Percentiles rank a stretch among this genome's conserved stretches.
These are phyloP conservation scores for Sebastiscus tertius DNA, from an alignment of 2,797 vertebrate genomes.

Conservation along the genomic window DNA sequence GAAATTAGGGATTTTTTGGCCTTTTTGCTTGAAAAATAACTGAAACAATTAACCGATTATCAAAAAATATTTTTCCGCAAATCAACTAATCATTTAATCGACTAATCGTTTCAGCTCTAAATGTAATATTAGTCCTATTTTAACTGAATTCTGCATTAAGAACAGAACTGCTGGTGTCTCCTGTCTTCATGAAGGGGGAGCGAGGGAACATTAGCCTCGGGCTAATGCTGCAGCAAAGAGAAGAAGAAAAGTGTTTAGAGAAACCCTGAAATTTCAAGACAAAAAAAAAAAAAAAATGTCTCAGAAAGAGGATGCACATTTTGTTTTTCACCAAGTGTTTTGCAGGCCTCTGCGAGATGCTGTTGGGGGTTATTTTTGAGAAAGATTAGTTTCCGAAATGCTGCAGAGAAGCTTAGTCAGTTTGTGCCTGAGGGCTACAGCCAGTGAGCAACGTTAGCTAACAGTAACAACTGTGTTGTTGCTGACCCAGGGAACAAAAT, in stretches of 20 bases:
- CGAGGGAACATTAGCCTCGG: neutral
- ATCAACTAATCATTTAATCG: neutral
- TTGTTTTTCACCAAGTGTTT: constrained; percentile 13
- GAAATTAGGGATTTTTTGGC: too few species aligned
- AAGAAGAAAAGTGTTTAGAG: neutral
- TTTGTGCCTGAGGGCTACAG: constrained; percentile 37
- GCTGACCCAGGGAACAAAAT: constrained; percentile 13
- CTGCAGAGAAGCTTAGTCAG: constrained; percentile 50
- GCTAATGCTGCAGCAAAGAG: constrained; percentile 24
- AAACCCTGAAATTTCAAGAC: constrained; percentile 2
- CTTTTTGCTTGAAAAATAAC: too few species aligned
- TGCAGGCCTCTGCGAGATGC: constrained; percentile 4
- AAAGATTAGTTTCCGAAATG: constrained; percentile 52
- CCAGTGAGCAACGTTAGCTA: constrained; percentile 22
- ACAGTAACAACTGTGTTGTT: constrained; percentile 14
- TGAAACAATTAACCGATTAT: too few species aligned
- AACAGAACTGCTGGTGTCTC: constrained; percentile 1
- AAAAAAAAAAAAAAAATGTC: neutral
- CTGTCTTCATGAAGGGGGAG: neutral
- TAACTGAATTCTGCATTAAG: neutral
- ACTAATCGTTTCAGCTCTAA: neutral
- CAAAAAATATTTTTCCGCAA: neutral
- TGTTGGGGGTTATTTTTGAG: constrained; percentile 43
- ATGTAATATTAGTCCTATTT: neutral
- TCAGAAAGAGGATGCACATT: constrained; percentile 9